These are phyloP conservation scores for Panagrolaimus sp. DNA, from an alignment of 1,140 invertebrate genomes.

Conservation along the genomic window DNA sequence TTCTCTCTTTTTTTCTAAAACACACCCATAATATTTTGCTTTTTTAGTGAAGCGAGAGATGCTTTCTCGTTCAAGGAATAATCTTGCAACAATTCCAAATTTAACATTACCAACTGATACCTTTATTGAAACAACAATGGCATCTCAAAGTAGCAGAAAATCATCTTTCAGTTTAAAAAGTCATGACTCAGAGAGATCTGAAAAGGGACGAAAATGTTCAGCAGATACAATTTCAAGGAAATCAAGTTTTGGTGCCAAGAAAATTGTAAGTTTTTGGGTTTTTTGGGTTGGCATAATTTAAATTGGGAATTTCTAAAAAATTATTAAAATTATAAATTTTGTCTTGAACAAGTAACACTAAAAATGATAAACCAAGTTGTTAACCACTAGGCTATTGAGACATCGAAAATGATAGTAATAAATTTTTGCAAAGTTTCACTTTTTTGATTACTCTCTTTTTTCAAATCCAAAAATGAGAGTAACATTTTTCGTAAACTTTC, in stretches of 20 bases:
- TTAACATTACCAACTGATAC: not conserved
- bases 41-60: slow-evolving; percentile 14
- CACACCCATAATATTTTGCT: no score
- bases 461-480: no score
- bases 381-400: no score
- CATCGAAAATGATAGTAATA: no score
- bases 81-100: not conserved
- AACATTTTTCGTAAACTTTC: no score
- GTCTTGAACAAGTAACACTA: no score
- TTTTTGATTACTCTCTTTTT: no score
- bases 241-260: slow-evolving; percentile 11
- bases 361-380: no score
- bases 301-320: no score
- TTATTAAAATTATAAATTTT: no score
- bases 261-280: slow-evolving; percentile 13
- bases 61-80: not conserved
- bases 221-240: slow-evolving; percentile 7
- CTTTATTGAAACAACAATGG: not conserved
- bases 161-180: not conserved
- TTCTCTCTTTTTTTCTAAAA: no score
- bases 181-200: not conserved
- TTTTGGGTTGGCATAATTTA: slow-evolving; percentile 5
- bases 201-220: slow-evolving; percentile 4
- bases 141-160: slow-evolving; percentile 1
- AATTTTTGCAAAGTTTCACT: no score